Evolutionary conservation across 2,888 invertebrate genomes (phyloP).

Genomic region (Adelognathus sp.): DNA sequence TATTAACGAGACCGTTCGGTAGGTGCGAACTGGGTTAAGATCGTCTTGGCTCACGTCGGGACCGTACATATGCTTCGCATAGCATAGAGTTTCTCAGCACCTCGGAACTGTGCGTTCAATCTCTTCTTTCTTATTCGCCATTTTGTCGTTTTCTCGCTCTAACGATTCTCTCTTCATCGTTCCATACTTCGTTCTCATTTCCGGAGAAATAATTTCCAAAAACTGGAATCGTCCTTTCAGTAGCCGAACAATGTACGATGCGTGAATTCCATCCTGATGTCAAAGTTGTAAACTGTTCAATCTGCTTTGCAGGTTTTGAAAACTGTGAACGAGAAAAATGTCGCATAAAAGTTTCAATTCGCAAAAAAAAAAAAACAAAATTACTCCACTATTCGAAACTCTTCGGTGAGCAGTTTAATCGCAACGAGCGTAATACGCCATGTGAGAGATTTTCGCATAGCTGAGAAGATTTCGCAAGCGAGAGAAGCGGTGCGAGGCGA

Average conservation of each 20-base stretch:
- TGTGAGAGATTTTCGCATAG: slow-evolving; percentile 10
- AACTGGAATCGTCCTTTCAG: too few relatives aligned
- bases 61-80: not conserved
- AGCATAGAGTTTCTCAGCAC: not conserved
- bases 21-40: slow-evolving; percentile 35
- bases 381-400: not conserved
- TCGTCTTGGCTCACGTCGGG: slow-evolving; percentile 16
- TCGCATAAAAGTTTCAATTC: not conserved
- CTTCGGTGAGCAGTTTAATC: not conserved
- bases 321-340: not conserved
- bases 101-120: not conserved
- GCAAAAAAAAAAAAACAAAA: not conserved
- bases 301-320: not conserved
- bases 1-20: slow-evolving; percentile 29
- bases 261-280: too few relatives aligned
- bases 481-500: not conserved
- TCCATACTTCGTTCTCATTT: not conserved
- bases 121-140: not conserved
- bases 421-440: slow-evolving; percentile 20
- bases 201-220: too few relatives aligned
- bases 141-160: not conserved
- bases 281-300: too few relatives aligned
- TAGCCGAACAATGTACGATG: too few relatives aligned
- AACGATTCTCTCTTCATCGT: slow-evolving; percentile 1
- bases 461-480: slow-evolving; percentile 12